Percentiles rank a stretch among this genome's conserved stretches.
phyloP scores from a whole-genome alignment of 2,797 vertebrate genomes.

The Crax fasciolata region DNA sequence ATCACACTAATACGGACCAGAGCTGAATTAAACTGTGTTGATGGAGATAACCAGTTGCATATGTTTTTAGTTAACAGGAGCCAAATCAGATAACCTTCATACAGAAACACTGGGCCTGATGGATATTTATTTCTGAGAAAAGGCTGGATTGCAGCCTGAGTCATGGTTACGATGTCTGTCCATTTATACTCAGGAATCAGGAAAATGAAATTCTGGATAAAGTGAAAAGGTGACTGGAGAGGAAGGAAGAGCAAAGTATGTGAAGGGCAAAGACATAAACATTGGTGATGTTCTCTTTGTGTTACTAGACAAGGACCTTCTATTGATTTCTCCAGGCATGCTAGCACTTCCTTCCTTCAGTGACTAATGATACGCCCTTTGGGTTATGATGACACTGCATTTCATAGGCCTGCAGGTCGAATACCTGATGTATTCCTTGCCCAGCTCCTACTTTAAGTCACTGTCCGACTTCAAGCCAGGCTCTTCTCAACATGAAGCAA shows the following conservation, averaged over 20 bases:
- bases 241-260: constrained; percentile 75
- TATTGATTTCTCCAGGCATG: constrained; percentile 85
- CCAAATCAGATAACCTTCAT: constrained; percentile 67
- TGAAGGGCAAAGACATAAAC: constrained; percentile 86
- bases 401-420: constrained; percentile 79
- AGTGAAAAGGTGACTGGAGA: constrained; percentile 72
- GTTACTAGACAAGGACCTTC: constrained; percentile 82
- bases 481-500: constrained; percentile 37
- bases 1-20: constrained; percentile 68
- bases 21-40: constrained; percentile 78
- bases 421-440: constrained; percentile 81
- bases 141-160: neutral
- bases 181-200: constrained; percentile 11
- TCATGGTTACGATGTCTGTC: rapidly evolving
- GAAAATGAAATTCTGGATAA: constrained; percentile 76
- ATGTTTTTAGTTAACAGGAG: constrained; percentile 67
- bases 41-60: constrained; percentile 74
- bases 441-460: constrained; percentile 70
- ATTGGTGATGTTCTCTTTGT: constrained; percentile 70
- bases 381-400: constrained; percentile 85
- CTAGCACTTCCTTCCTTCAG: constrained; percentile 82
- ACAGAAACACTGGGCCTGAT: constrained; percentile 39
- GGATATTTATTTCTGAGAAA: neutral
- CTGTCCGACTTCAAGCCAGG: constrained; percentile 50
- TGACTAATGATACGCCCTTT: constrained; percentile 83